Base-by-base conservation (phyloP, 2,888 invertebrate species). In the Dryadula phaetusa region DNA sequence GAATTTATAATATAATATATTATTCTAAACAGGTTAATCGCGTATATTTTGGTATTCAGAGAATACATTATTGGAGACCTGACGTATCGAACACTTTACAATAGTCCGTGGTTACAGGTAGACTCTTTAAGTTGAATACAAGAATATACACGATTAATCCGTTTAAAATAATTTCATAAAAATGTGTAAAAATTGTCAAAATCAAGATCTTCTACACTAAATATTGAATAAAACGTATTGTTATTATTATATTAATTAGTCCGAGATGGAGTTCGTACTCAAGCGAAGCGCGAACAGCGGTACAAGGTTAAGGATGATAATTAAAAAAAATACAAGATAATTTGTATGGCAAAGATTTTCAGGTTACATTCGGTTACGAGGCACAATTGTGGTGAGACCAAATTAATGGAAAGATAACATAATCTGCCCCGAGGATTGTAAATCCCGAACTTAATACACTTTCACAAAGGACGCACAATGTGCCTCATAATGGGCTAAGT, bases 401-500 rank as follows among this genome's bases (percentile, higher is more conserved):
- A 28, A 44, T 60, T 42, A 60, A 60, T 58, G 42, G 25, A 60
- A 60, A 60, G 28, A 44, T 28, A 60, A 60, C 44, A 60, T 28
- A 60, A 44, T 60, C 60, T 12, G 42, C 18, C 32, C 42, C 18
- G 6, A 46, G 28, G 14, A 18, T 44, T 42, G 44, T 60, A 44
- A 42, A 16, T 28, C 10, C 44, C 32, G 28, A 32, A 32, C 32
- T 32, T 14, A 46, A 46, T 60, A 28, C 18, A 47, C 34, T 16
- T 32, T 14, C 32, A 32, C 6, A 28, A 32, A 53, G 18, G n/a
- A 8, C 1, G 8, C 47, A 49, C 47, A 34, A 34, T 2, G 34
- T 7, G 16, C 34, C 20, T 53, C 34, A 32, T 18, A 49, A 7
- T 25, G 25, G n/a, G 12, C 34, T 18, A 16, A 18, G 32, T 4